phyloP scores from a whole-genome alignment of 2,797 vertebrate genomes.

The Periparus ater region DNA sequence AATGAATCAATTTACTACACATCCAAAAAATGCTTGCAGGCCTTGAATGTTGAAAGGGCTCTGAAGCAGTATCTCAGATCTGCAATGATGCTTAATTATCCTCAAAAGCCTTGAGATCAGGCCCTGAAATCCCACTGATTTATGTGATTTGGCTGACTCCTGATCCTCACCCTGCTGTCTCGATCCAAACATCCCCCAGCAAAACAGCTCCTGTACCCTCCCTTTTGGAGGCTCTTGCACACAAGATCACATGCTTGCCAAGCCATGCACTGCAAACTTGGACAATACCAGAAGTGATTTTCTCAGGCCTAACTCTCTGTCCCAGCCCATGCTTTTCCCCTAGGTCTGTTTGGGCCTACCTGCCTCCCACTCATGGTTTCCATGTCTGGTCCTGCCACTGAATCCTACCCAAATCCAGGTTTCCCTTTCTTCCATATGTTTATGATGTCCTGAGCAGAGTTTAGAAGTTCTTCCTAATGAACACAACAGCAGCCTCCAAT shows the following conservation, averaged over 20 bases:
- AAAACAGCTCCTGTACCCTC: neutral
- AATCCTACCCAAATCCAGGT: neutral
- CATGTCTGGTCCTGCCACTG: neutral
- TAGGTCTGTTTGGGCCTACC: neutral
- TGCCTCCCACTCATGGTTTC: neutral
- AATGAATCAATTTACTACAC: neutral
- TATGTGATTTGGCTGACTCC: neutral
- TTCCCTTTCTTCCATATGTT: neutral
- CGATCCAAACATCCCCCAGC: neutral
- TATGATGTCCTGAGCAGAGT: neutral
- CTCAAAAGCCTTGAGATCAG: neutral
- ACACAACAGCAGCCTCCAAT: neutral
- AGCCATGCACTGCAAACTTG: neutral
- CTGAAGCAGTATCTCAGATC: neutral
- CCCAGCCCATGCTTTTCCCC: neutral
- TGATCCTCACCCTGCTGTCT: neutral
- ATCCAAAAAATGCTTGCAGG: neutral
- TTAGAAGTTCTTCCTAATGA: neutral
- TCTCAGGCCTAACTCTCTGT: neutral
- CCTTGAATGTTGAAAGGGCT: neutral
- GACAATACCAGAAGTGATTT: neutral
- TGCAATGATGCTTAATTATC: neutral
- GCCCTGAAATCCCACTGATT: neutral
- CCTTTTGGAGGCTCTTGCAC: neutral
- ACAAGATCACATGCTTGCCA: neutral